phyloP scores from a whole-genome alignment of 2,888 invertebrate species.

The Zygothrica quintamaculata region DNA sequence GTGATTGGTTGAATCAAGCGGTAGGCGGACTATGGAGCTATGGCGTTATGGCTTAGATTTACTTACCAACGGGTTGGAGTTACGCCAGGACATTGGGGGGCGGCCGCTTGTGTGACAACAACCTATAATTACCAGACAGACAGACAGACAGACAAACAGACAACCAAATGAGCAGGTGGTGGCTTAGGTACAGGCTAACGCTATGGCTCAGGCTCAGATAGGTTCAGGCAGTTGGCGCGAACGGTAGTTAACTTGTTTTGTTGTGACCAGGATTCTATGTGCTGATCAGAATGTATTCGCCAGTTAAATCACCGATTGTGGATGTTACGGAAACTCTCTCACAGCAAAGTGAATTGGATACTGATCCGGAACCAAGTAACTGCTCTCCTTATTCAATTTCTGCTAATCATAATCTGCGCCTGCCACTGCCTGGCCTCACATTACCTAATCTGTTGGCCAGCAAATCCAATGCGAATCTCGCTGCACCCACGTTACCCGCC shows the following conservation, averaged over 20 bases:
- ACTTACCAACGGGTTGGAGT: constrained; percentile 4
- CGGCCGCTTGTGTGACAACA: constrained; percentile 46
- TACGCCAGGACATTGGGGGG: constrained; percentile 1
- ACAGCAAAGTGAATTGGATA: constrained; percentile 56
- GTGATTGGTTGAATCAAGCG: constrained; percentile 85
- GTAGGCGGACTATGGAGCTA: constrained; percentile 58
- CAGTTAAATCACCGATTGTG: constrained; percentile 75
- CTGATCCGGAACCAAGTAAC: constrained; percentile 43
- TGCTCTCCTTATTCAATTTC: constrained; percentile 30
- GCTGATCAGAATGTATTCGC: constrained; percentile 55
- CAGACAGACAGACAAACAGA: constrained; percentile 25
- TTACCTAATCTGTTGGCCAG: constrained; percentile 54
- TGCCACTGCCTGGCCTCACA: constrained; percentile 51
- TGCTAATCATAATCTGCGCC: constrained; percentile 46
- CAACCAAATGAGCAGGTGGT: constrained; percentile 30
- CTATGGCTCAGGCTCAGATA: constrained; percentile 43
- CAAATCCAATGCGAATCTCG: constrained; percentile 43
- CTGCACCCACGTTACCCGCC: constrained; percentile 65
- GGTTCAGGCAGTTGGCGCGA: constrained; percentile 55
- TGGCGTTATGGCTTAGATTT: constrained; percentile 55
- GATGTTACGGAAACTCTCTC: constrained; percentile 78
- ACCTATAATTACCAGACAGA: constrained; percentile 63
- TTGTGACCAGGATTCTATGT: constrained; percentile 2
- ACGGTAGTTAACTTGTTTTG: constrained; percentile 53
- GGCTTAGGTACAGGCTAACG: constrained; percentile 27